phyloP scores from a whole-genome alignment of 2,797 vertebrate genomes.

The Orientallactaga sibirica region DNA sequence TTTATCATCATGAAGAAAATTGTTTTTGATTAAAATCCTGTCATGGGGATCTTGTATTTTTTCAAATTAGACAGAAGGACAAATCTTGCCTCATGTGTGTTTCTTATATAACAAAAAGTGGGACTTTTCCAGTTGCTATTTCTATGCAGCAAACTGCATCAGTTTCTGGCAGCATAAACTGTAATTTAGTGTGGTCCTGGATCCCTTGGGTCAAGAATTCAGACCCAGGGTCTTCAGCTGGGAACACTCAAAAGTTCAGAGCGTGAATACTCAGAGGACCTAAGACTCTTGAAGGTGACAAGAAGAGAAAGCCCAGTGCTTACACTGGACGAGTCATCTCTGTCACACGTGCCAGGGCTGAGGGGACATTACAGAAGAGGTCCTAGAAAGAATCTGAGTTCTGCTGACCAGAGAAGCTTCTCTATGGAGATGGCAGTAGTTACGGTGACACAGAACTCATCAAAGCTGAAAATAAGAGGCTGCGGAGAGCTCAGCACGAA shows the following conservation, averaged over 20 bases:
- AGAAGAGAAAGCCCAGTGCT: too few relatives aligned
- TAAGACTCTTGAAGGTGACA: too few relatives aligned
- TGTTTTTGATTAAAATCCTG: slow-evolving; percentile 10
- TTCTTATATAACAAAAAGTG: not conserved
- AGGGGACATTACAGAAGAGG: too few relatives aligned
- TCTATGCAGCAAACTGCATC: not conserved
- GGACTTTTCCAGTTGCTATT: not conserved
- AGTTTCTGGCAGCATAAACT: not conserved
- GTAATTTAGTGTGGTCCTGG: not conserved
- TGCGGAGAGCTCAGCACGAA: too few relatives aligned
- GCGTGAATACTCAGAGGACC: not conserved
- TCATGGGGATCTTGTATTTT: not conserved
- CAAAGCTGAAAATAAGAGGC: too few relatives aligned
- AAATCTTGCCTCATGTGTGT: not conserved
- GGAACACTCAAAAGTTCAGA: not conserved
- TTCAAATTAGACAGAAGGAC: not conserved
- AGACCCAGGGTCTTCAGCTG: not conserved
- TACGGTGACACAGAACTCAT: too few relatives aligned
- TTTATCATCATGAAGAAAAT: not conserved
- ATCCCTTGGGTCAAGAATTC: not conserved
- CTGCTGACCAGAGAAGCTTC: too few relatives aligned
- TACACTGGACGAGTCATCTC: too few relatives aligned
- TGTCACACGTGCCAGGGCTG: too few relatives aligned
- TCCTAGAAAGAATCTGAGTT: too few relatives aligned
- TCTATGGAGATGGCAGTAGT: too few relatives aligned